These are phyloP conservation scores for Garrulus glandarius DNA, from an alignment of 2,797 vertebrate genomes.

Conservation along the genomic window DNA sequence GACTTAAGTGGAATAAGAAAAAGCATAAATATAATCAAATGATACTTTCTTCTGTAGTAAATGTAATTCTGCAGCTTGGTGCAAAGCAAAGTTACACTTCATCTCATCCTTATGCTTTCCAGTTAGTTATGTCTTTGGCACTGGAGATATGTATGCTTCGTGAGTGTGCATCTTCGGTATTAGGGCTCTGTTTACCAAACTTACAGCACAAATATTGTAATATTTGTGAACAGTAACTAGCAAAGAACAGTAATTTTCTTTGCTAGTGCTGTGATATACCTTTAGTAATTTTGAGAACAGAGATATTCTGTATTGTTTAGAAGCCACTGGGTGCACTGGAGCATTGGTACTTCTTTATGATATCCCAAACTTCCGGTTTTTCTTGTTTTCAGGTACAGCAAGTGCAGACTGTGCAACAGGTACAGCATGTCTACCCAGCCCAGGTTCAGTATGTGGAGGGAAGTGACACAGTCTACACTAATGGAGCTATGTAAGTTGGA, in stretches of 20 bases:
- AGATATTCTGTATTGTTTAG: neutral
- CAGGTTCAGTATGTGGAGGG: constrained; percentile 85
- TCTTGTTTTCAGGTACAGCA: constrained; percentile 78
- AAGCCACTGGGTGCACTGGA: neutral
- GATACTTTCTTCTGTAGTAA: neutral
- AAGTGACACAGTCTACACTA: constrained; percentile 82
- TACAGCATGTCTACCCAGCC: constrained; percentile 82
- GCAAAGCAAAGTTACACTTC: neutral
- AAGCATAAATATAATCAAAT: neutral
- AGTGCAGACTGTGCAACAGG: constrained; percentile 81
- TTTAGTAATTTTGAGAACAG: neutral
- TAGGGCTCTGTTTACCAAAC: neutral
- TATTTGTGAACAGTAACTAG: too few species aligned
- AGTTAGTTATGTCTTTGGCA: neutral
- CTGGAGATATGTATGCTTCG: neutral
- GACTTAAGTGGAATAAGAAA: neutral
- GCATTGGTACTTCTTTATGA: neutral
- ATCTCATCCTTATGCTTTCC: neutral
- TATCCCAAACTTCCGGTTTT: neutral
- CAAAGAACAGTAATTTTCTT: neutral
- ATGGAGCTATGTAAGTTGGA: constrained; percentile 82
- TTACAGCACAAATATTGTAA: neutral
- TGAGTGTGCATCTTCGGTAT: neutral
- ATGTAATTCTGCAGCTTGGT: neutral
- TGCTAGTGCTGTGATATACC: neutral